Base-by-base conservation (phyloP, 2,797 vertebrate species). In the Oceanodroma leucorhoa region DNA sequence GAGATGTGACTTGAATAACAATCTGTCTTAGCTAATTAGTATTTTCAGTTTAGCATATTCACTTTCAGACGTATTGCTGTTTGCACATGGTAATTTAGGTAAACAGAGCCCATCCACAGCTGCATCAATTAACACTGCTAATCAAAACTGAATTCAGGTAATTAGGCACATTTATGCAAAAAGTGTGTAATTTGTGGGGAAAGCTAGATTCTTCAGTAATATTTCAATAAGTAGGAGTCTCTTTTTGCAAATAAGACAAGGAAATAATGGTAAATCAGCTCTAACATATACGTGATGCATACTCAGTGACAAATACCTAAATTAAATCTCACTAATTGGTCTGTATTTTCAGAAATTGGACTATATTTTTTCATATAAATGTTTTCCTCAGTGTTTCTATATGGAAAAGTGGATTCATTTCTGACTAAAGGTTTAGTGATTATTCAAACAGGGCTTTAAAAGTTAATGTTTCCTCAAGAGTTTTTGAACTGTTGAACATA, bases 81-180 rank as follows among this genome's bases (percentile, higher is more conserved):
- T 98, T 98, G 98, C 98, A 98, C 98, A 98, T 98, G 98, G 98
- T 98, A 98, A 98, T 98, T 98, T 98, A 98, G 98, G 98, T 98
- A 98, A 98, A 98, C 98, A 98, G 98, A 98, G 98, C 98, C 97
- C 96, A 98, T 98, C 98, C 98, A 97, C 98, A 98, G 98, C 98
- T 98, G 98, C 98, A 98, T 98, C 98, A 98, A 98, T 98, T 98
- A 98, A 98, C 98, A 98, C 97, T 98, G 98, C 98, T 98, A 98
- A 98, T 98, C 98, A 98, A 98, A 98, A 98, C 98, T 98, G 98
- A 98, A 98, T 98, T 98, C 98, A 98, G 98, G 98, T 98, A 98
- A 98, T 98, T 98, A 98, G 98, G 97, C 98, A 98, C 97, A 98
- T 98, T 98, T 98, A 98, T 98, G 98, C 98, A 98, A 98, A 98